These are phyloP conservation scores for Trichomycterus rosablanca DNA, from an alignment of 2,113 vertebrate species.

Conservation along the genomic window DNA sequence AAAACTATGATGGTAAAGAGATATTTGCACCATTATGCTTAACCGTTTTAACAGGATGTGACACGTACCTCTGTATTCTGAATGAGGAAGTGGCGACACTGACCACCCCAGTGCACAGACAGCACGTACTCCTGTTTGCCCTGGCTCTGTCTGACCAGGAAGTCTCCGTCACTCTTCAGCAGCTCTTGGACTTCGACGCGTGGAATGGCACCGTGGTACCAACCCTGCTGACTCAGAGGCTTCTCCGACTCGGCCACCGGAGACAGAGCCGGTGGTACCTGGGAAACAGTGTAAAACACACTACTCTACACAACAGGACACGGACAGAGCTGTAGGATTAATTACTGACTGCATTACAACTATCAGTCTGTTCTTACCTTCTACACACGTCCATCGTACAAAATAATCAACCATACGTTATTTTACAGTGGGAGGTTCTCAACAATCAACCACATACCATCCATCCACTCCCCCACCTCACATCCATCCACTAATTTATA, in stretches of 20 bases:
- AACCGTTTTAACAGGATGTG: background rate
- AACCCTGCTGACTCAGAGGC: slow-evolving; percentile 83
- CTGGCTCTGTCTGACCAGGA: slow-evolving; percentile 91
- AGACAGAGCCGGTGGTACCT: slow-evolving; percentile 70
- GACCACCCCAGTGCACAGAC: slow-evolving; percentile 81
- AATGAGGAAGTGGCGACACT: slow-evolving; percentile 91
- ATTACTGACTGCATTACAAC: background rate
- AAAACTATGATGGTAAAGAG: no score
- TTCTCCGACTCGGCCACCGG: slow-evolving; percentile 75
- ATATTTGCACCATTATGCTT: no score
- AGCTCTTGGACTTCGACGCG: slow-evolving; percentile 82
- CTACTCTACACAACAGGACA: slow-evolving; percentile 7
- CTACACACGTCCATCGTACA: no score
- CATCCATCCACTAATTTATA: no score
- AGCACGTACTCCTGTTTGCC: slow-evolving; percentile 90
- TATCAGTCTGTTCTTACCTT: no score
- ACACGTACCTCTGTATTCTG: slow-evolving; percentile 63
- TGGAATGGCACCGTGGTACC: slow-evolving; percentile 93
- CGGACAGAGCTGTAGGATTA: background rate
- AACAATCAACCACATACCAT: no score
- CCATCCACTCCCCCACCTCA: no score
- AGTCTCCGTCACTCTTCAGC: slow-evolving; percentile 78
- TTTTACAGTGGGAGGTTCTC: no score
- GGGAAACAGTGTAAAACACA: slow-evolving; percentile 35
- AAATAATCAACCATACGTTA: no score